phyloP scores from a whole-genome alignment of 2,888 invertebrate species.

The Orchestes rusci region DNA sequence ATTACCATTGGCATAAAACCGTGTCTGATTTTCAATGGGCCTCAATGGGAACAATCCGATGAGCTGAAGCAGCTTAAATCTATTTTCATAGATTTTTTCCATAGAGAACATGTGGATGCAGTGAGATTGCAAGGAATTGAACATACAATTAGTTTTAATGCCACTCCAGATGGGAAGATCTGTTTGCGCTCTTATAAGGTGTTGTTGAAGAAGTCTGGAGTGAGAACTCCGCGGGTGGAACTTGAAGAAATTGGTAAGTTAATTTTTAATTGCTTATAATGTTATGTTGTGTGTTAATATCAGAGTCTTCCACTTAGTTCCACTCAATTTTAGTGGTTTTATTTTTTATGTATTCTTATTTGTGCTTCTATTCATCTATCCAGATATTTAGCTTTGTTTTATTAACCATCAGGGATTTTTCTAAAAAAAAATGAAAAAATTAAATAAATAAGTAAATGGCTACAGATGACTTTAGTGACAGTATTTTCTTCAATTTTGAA shows the following conservation, averaged over 20 bases:
- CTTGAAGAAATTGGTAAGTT: constrained; percentile 75
- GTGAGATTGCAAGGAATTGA: constrained; percentile 90
- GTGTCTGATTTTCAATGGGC: constrained; percentile 85
- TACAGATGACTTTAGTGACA: too few relatives aligned
- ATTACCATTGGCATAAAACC: constrained; percentile 71
- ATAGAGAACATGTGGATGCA: constrained; percentile 71
- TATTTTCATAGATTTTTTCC: constrained; percentile 86
- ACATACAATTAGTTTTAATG: constrained; percentile 86
- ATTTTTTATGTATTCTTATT: too few relatives aligned
- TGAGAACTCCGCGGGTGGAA: constrained; percentile 82
- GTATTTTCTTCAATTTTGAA: too few relatives aligned
- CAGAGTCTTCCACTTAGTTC: too few relatives aligned
- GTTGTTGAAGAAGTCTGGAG: constrained; percentile 83
- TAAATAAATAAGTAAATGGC: too few relatives aligned
- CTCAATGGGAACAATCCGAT: constrained; percentile 76
- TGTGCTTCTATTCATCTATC: too few relatives aligned
- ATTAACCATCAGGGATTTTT: too few relatives aligned
- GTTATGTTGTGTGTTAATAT: too few relatives aligned
- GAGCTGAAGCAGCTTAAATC: constrained; percentile 81
- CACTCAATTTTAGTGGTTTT: too few relatives aligned
- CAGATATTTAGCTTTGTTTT: neutral
- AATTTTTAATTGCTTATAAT: too few relatives aligned
- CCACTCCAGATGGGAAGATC: constrained; percentile 68
- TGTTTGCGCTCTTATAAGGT: constrained; percentile 74
- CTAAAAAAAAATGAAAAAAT: too few relatives aligned